Percentiles rank a stretch among this genome's conserved stretches.
These are phyloP conservation scores for Eufriesea mexicana DNA, from an alignment of 1,140 invertebrate genomes.

Conservation along the genomic window DNA sequence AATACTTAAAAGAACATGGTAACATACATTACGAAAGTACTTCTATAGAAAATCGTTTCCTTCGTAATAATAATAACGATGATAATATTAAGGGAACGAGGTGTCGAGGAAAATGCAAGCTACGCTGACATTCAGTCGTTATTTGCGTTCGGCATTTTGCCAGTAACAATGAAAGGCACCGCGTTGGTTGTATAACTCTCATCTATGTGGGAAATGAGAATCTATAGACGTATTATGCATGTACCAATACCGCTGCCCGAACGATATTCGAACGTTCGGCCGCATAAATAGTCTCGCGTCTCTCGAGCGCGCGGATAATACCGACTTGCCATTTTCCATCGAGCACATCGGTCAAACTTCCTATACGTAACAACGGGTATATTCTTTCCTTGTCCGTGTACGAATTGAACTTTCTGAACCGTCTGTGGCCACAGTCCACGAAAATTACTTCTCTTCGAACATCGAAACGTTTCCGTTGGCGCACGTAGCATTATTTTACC, in stretches of 20 bases:
- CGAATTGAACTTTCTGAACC: background rate
- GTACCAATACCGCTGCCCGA: conserved; percentile 13
- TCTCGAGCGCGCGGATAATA: background rate
- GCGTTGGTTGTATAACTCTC: conserved; percentile 64
- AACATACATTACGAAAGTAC: background rate
- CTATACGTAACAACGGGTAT: background rate
- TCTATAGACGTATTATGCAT: conserved; percentile 28
- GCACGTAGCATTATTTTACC: conserved; percentile 24
- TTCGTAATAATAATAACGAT: conserved; percentile 35
- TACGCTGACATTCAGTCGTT: conserved; percentile 56
- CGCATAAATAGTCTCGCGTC: conserved; percentile 1
- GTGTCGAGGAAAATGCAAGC: conserved; percentile 55
- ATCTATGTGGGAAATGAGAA: conserved; percentile 58
- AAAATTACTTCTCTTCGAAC: conserved; percentile 32
- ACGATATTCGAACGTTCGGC: conserved; percentile 43
- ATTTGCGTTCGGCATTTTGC: conserved; percentile 69
- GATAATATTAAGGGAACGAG: conserved; percentile 53
- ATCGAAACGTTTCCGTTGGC: background rate
- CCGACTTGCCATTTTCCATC: conserved; percentile 5
- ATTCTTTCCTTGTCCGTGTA: background rate
- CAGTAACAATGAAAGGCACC: conserved; percentile 72
- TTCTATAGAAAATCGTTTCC: conserved; percentile 9
- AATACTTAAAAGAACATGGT: background rate
- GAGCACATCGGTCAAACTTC: conserved; percentile 35
- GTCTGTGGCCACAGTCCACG: background rate